A percentile compares a stretch with the other conserved stretches of the same genome.
These are phyloP conservation scores for Drosophila rellima DNA, from an alignment of 2,888 invertebrate species.

Conservation along the genomic window DNA sequence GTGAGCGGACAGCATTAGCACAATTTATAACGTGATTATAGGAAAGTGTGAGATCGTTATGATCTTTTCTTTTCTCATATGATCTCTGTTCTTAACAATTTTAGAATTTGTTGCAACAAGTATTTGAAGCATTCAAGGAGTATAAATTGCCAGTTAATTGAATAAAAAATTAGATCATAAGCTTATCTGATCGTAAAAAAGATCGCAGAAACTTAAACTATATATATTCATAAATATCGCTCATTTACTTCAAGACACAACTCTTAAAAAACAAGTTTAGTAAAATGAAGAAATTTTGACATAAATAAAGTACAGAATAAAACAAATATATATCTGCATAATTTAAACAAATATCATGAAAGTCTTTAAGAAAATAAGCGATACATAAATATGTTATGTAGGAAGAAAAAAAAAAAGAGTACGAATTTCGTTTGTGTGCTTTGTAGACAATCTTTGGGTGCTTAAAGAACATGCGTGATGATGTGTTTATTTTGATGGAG, in stretches of 20 bases:
- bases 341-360: background rate
- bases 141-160: slow-evolving; percentile 2
- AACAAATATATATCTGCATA: background rate
- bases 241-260: background rate
- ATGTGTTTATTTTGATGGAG: background rate
- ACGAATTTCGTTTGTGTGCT: slow-evolving; percentile 6
- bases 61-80: background rate
- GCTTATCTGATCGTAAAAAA: slow-evolving; percentile 2
- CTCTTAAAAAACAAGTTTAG: background rate
- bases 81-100: background rate
- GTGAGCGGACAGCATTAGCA: too few relatives aligned
- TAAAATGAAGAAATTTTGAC: background rate
- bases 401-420: background rate
- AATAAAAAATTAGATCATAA: slow-evolving; percentile 1
- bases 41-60: background rate
- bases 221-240: background rate
- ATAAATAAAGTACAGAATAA: background rate
- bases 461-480: slow-evolving; percentile 32
- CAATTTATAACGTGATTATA: too few relatives aligned
- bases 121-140: too few relatives aligned
- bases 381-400: background rate
- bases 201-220: slow-evolving; percentile 6
- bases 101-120: background rate
- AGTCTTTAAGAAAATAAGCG: background rate
- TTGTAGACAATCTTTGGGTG: slow-evolving; percentile 59